These are phyloP conservation scores for Lasaia peninsularis DNA, from an alignment of 1,140 invertebrate species.

Conservation along the genomic window DNA sequence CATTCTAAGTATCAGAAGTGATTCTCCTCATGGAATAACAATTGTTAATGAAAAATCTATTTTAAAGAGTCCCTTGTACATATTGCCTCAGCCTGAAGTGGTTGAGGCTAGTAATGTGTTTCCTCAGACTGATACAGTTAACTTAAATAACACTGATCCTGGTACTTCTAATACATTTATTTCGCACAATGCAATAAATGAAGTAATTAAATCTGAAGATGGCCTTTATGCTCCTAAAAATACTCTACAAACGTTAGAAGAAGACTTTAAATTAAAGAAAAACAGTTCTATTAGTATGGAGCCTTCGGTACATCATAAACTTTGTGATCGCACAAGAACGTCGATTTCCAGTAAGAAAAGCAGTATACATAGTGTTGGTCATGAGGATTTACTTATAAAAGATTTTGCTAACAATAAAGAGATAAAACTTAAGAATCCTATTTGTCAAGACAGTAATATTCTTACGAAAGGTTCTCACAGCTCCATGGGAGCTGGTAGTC, in stretches of 20 bases:
- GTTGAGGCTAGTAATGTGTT: constrained; percentile 30
- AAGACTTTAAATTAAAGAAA: constrained; percentile 50
- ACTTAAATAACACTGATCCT: constrained; percentile 8
- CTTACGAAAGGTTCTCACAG: constrained; percentile 65
- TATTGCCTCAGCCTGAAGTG: constrained; percentile 41
- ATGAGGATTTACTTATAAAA: constrained; percentile 53
- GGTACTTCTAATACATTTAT: constrained; percentile 16
- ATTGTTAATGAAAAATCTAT: constrained; percentile 53
- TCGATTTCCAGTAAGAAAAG: constrained; percentile 62
- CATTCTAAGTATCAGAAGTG: constrained; percentile 56
- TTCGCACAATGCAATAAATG: constrained; percentile 29
- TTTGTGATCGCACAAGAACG: constrained; percentile 77
- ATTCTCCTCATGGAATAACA: constrained; percentile 53
- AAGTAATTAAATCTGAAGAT: constrained; percentile 33
- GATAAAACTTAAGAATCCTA: constrained; percentile 37
- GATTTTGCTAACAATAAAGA: constrained; percentile 45
- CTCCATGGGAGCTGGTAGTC: constrained; percentile 67
- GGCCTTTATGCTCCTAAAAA: constrained; percentile 37
- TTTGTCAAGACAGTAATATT: constrained; percentile 37
- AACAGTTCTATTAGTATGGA: constrained; percentile 66
- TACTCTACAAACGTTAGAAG: constrained; percentile 38
- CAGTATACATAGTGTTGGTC: constrained; percentile 49
- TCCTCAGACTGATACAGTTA: constrained; percentile 32
- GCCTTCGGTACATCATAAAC: constrained; percentile 78
- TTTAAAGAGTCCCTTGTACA: constrained; percentile 45